Base-by-base conservation (phyloP, 2,888 invertebrate genomes). In the Caenorhabditis drosophilae region DNA sequence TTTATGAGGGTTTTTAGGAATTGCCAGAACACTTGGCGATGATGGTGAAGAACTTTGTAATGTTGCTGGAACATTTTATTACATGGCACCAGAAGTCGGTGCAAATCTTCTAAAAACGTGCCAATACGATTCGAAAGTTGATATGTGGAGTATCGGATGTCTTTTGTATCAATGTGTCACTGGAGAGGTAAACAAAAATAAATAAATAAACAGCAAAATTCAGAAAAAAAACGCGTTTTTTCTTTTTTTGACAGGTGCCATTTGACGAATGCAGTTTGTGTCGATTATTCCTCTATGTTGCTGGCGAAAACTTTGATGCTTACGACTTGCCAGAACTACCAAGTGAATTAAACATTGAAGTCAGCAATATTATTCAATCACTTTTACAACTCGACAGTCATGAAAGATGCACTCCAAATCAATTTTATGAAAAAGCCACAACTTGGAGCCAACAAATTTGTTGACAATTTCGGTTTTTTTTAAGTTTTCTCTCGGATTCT, bases 71-170 rank as follows among this genome's bases (percentile, higher is more conserved):
- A 81, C 82, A 2, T 66, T 79, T 15, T 75, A 68, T 58, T 81
- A 78, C 66, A 81, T 81, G 81, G 79, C 81, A n/a, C 81, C 81
- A 2, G 81, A 81, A 67, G 75, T 73, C 11, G 82, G 82, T 7
- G 82, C 80, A 3, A 83, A 82, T 45, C 52, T 82, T 15, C 55
- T 80, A 40, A 74, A 70, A 38, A 71, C 69, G 15, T 73, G 73
- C 46, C 72, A 76, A 18, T 80, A 80, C 46, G 75, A 80, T 49
- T 70, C 75, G 7, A 67, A 71, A 49, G 79, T 80, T 11, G 82
- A 82, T 55, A 81, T 82, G 78, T 82, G 82, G 82, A 78, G 78
- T 45, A 78, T 82, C 36, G 82, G 82, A 15, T 81, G 80, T 36
- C 71, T 82, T n/a, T 48, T 82, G 34, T 82, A 79, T 41, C 79